Base-by-base conservation (phyloP, 2,113 vertebrate species). In the Callipepla squamata region DNA sequence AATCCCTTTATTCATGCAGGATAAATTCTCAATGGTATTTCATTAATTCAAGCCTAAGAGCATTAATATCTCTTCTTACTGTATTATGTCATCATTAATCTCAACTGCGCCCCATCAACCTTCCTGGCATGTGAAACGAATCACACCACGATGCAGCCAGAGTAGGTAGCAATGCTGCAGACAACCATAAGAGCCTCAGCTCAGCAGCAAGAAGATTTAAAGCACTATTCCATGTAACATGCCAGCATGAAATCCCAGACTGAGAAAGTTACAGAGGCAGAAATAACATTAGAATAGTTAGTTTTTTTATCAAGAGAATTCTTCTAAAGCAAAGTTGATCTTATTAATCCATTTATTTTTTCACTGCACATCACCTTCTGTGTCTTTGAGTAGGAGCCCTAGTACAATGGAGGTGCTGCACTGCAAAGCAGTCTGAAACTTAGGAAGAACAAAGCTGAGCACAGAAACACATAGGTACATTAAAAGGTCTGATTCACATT, bases 51-150 rank as follows among this genome's bases (percentile, higher is more conserved):
- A 94, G 86, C 86, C 85, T 91, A 93, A 92, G 81, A 87, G 63
- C 91, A 92, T 90, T 97, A 95, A 85, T 95, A 94, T 83, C 80
- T 96, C 69, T 92, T 95, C 85, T 86, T 59, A 79, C 73, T 79
- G 79, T 92, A 92, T 77, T 92, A 68, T 95, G 91, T 94, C 92
- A 87, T 80, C 91, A 82, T 94, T 96, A 84, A 89, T 96, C 91
- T 96, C 84, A 85, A 38, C 62, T 0, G 40, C 89, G 53, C 67
- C 75, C 77, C 93, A 69, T 95, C 87, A 93, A 80, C 90, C 55
- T 85, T 94, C 85, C 80, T 94, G 80, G 77, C n/a, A 36, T 81
- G 78, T 87, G 92, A 85, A 90, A 84, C 6, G 1, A 74, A 66
- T 95, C 91, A 85, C 80, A 80, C 62, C 48, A 5, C 38, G 59